Percentiles rank a stretch among this genome's conserved stretches.
Evolutionary conservation across 2,113 vertebrate genomes (phyloP).

Genomic region (Microcebus murinus): DNA sequence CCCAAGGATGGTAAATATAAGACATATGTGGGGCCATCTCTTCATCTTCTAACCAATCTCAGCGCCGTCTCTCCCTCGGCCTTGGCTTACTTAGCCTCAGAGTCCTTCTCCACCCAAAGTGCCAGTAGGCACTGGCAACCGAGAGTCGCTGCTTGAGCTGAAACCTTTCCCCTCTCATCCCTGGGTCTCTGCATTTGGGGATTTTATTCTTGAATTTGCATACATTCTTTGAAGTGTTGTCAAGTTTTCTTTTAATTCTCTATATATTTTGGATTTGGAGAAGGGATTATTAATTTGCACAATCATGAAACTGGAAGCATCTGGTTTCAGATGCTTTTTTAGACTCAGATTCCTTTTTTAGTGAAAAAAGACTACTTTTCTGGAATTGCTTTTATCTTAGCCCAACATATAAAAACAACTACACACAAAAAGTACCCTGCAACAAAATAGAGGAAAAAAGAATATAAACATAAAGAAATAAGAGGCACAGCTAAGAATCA

Average conservation of each 20-base stretch:
- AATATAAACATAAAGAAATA: neutral
- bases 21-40: neutral
- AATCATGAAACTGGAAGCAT: neutral
- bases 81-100: neutral
- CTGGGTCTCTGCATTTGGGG: neutral
- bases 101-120: neutral
- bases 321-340: neutral
- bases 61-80: neutral
- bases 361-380: neutral
- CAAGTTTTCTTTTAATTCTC: neutral
- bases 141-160: neutral
- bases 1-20: neutral
- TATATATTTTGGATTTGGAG: neutral
- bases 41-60: neutral
- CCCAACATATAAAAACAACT: neutral
- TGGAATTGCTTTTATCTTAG: neutral
- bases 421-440: neutral
- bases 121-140: neutral
- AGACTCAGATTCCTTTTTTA: neutral
- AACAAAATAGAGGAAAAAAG: neutral
- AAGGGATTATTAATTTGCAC: slow-evolving; percentile 13
- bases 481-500: neutral
- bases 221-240: slow-evolving; percentile 18
- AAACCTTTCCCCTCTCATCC: neutral
- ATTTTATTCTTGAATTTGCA: slow-evolving; percentile 8